Conservation (phyloP, 2,113 vertebrate species). For the Podilymbus podiceps region DNA sequence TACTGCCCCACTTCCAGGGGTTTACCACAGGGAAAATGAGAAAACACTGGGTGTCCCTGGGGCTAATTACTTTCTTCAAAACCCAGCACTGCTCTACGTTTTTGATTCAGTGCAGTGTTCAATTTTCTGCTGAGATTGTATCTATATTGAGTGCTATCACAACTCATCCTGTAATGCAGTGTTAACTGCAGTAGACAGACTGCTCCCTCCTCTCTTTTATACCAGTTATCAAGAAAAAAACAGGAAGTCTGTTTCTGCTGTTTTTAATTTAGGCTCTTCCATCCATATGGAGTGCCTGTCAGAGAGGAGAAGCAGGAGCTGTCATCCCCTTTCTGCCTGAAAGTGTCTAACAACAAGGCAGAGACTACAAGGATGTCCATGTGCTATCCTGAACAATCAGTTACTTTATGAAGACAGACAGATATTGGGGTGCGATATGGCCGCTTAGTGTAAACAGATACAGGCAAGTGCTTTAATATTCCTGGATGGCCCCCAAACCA, state of each 20-base stretch:
- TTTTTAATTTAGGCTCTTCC: conserved; percentile 49
- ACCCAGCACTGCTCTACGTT: background rate
- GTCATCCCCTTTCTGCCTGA: background rate
- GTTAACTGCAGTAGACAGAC: conserved; percentile 50
- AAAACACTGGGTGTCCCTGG: background rate
- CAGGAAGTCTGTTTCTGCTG: conserved; percentile 28
- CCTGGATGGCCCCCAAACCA: background rate
- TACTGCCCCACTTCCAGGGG: background rate
- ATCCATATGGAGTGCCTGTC: background rate
- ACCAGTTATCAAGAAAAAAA: conserved; percentile 67
- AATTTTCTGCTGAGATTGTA: conserved; percentile 62
- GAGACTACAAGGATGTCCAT: background rate
- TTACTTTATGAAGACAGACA: background rate
- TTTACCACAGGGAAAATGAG: conserved; percentile 28
- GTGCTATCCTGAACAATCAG: background rate
- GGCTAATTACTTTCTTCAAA: conserved; percentile 48
- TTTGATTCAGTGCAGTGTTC: conserved; percentile 32
- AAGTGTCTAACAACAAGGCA: background rate
- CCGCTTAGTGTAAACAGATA: background rate
- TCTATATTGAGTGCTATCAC: no score
- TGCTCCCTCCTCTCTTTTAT: conserved; percentile 48
- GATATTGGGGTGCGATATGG: background rate
- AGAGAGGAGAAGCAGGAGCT: conserved; percentile 25
- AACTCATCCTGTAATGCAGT: no score
- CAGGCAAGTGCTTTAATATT: background rate